These are phyloP conservation scores for Pluvianellus socialis DNA, from an alignment of 2,113 vertebrate species.

Conservation along the genomic window DNA sequence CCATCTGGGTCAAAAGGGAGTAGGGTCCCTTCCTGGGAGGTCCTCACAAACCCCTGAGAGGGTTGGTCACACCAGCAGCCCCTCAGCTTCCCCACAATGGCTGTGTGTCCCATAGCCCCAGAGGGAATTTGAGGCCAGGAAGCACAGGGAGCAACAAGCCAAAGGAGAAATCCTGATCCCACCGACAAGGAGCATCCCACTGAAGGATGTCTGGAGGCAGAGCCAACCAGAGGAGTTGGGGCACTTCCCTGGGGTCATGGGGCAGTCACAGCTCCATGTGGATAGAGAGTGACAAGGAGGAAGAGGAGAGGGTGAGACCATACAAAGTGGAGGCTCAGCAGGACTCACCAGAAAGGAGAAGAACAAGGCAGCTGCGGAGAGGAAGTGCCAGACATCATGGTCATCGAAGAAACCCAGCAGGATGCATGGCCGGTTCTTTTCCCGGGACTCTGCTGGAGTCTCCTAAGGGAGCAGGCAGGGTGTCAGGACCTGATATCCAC, in stretches of 20 bases:
- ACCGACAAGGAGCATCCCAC: not conserved
- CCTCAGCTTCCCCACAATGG: not conserved
- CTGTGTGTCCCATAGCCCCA: not conserved
- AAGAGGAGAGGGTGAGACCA: not conserved
- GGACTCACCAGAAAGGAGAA: slow-evolving; percentile 83
- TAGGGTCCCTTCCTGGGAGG: not conserved
- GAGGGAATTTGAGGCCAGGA: not conserved
- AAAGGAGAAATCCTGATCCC: not conserved
- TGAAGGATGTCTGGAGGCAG: not conserved
- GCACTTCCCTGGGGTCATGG: not conserved
- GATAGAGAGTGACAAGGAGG: not conserved
- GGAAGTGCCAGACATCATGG: slow-evolving; percentile 84
- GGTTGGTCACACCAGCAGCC: not conserved
- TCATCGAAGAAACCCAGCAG: slow-evolving; percentile 81
- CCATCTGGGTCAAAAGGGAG: not conserved
- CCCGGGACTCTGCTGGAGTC: slow-evolving; percentile 79
- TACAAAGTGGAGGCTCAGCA: not conserved
- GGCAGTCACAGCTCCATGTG: not conserved
- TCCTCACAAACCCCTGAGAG: not conserved
- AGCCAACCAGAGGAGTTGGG: not conserved
- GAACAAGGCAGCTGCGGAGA: slow-evolving; percentile 80
- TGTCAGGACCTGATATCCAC: not conserved
- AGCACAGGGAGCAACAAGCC: not conserved
- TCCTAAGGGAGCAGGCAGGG: slow-evolving; percentile 52
- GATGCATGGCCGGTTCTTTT: slow-evolving; percentile 77